Evolutionary conservation across 2,888 invertebrate species (phyloP), one percentile per base, ranked within the genome.

Genomic region (Craniophora ligustri): DNA sequence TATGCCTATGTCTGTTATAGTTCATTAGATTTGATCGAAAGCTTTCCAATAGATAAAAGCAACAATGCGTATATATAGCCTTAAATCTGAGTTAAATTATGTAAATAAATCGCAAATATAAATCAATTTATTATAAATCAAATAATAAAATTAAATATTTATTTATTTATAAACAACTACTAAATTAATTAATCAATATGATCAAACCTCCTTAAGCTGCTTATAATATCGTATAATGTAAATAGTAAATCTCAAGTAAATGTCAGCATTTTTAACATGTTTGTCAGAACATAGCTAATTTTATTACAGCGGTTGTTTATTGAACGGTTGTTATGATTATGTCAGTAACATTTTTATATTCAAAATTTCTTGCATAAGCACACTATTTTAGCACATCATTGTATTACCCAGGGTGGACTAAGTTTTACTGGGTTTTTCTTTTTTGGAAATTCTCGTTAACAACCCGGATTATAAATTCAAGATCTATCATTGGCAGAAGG

Each of bases 11-110:
- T 35, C 58, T 58, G 56, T 50, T 38, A 56, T 55, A 39, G 46
- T 54, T 54, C 40, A 18, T 68, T 66, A 72, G 66, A 72, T 72
- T 26, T 41, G 38, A 68, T 68, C 75, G 35, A 28, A 51, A 45
- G 50, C 56, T 69, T 67, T 67, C 51, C 41, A 59, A 53, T 57
- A 44, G 46, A 72, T 62, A 54, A 31, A n/a, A 26, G n/a, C 26
- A 21, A 51, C 31, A 40, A 58, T 47, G 39, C 18, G 26, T 41
- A 50, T 21, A 19, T 31, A 10, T 21, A 13, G 3, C 11, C 2
- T 35, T 23, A 5, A 16, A 13, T 10, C 10, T 11, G 26, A 18
- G 35, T 42, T 8, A 15, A 16, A n/a, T n/a, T 41, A 45, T 16
- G 13, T 13, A 30, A 45, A 67, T 30, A 53, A 23, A 36, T 40